These are phyloP conservation scores for Cephalotes varians DNA, from an alignment of 2,888 invertebrate species.

Conservation along the genomic window DNA sequence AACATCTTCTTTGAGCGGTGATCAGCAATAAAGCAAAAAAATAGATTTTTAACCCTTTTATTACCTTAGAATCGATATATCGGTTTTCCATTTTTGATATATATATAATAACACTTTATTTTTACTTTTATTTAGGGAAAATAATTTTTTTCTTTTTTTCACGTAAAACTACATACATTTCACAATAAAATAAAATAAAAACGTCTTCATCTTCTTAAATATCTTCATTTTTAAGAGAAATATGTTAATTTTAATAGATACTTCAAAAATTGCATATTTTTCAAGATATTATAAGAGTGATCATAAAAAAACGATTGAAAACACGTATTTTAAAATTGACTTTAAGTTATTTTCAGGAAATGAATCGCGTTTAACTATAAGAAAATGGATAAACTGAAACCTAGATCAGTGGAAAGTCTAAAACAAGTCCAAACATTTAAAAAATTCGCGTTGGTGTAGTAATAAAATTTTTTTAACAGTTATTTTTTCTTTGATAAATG, in stretches of 20 bases:
- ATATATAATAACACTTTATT: too few relatives aligned
- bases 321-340: slow-evolving; percentile 60
- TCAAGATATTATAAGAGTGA: too few relatives aligned
- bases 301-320: slow-evolving; percentile 53
- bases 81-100: too few relatives aligned
- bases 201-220: too few relatives aligned
- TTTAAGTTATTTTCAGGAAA: slow-evolving; percentile 39
- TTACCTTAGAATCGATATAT: too few relatives aligned
- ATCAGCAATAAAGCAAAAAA: slow-evolving; percentile 34
- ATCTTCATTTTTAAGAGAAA: too few relatives aligned
- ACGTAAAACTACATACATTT: too few relatives aligned
- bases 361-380: slow-evolving; percentile 45
- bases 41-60: slow-evolving; percentile 16
- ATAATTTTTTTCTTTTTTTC: too few relatives aligned
- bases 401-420: neutral
- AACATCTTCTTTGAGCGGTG: slow-evolving; percentile 70
- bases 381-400: neutral
- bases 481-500: neutral
- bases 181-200: too few relatives aligned
- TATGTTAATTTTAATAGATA: too few relatives aligned
- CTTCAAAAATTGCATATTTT: too few relatives aligned
- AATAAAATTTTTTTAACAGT: neutral
- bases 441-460: neutral
- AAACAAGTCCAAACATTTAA: neutral
- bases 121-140: too few relatives aligned